Conservation (phyloP, 1,140 invertebrate species). For the Condylostylus longicornis region DNA sequence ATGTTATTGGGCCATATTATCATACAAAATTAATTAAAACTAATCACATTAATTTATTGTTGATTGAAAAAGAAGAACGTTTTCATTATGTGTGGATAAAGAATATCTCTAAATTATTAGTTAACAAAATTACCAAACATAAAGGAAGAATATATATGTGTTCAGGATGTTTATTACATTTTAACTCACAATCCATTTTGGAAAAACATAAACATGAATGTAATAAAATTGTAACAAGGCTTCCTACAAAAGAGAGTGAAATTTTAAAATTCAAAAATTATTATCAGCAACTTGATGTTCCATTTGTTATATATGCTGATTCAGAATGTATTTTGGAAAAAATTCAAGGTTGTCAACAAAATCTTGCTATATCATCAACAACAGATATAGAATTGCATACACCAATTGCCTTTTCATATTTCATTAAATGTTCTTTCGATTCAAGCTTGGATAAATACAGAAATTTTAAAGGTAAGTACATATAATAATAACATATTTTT, state of each 20-base stretch:
- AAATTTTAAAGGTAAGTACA: slow-evolving; percentile 4
- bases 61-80: slow-evolving; percentile 6
- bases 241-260: slow-evolving; percentile 11
- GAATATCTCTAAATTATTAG: slow-evolving; percentile 12
- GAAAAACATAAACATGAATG: slow-evolving; percentile 12
- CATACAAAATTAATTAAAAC: neutral
- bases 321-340: slow-evolving; percentile 21
- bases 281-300: slow-evolving; percentile 14
- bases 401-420: slow-evolving; percentile 6
- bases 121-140: slow-evolving; percentile 11
- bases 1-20: slow-evolving; percentile 1
- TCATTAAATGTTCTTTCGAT: slow-evolving; percentile 8
- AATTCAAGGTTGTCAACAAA: slow-evolving; percentile 2
- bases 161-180: slow-evolving; percentile 16
- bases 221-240: slow-evolving; percentile 9
- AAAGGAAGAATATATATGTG: slow-evolving; percentile 13
- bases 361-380: slow-evolving; percentile 1
- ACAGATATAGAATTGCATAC: slow-evolving; percentile 4
- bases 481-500: slow-evolving; percentile 1
- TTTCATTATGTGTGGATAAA: slow-evolving; percentile 11
- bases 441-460: slow-evolving; percentile 3
- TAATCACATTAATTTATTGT: slow-evolving; percentile 6
- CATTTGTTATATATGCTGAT: slow-evolving; percentile 25
- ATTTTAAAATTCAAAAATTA: slow-evolving; percentile 18
- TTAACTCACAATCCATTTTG: slow-evolving; percentile 9